Evolutionary conservation across 2,888 invertebrate genomes (phyloP), one percentile per base, ranked within the genome.

Genomic region (Ormia ochracea): DNA sequence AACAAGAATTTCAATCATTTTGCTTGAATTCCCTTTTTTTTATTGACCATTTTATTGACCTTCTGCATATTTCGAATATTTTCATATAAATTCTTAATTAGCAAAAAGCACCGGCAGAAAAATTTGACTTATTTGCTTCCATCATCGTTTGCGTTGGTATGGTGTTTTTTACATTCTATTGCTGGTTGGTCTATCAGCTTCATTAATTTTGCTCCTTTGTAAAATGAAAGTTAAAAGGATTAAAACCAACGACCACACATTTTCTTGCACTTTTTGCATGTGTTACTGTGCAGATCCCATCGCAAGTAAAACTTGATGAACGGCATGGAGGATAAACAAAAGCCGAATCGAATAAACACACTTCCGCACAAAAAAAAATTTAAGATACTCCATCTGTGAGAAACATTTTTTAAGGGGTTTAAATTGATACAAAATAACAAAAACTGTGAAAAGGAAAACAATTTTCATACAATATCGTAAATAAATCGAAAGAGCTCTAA

Each of bases 401-500:
- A 61, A 17, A 43, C 17, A n/a, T 28, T 48, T 61, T 59, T 36
- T 41, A 9, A 6, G 2, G 14, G 17, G 19, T 36, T 50, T 31
- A 19, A 56, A 63, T 28, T 65, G 56, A 41, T 63, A 41, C 59
- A 33, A 66, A 56, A 65, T 12, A 54, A 66, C 59, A 36, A 43
- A 31, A 66, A 68, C 54, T 54, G 61, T 36, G 31, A 68, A 48
- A 54, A 61, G 72, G 59, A 63, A 72, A 73, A 73, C 52, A 72
- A 52, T 69, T 70, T 70, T 48, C 63, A 31, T 56, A 48, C 48
- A 61, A 76, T 68, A 69, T 69, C 63, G 76, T 76, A 69, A 69
- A 69, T 77, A 70, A 63, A 77, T 41, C 19, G 26, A 70, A 48
- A 58, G 17, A 74, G 21, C 7, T 23, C 1, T n/a, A 41, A 48